Percentiles rank a stretch among this genome's conserved stretches.
phyloP scores from a whole-genome alignment of 2,888 invertebrate genomes.

The Margaritifera margaritifera region DNA sequence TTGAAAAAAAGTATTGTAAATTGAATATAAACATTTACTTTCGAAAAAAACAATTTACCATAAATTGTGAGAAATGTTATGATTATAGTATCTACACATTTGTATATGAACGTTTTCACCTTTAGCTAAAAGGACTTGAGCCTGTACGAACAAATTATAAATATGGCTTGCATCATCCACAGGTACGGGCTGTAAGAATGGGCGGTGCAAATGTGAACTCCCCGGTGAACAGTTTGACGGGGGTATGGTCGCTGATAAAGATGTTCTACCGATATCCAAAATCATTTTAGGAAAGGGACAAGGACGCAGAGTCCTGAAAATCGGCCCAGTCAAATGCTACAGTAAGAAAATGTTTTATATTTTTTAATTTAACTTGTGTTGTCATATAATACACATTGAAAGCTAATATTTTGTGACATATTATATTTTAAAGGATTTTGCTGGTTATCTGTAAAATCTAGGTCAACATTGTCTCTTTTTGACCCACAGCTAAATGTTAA shows the following conservation, averaged over 20 bases:
- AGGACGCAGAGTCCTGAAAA: slow-evolving; percentile 14
- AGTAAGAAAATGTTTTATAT: slow-evolving; percentile 13
- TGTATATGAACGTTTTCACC: too few relatives aligned
- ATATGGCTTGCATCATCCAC: not conserved
- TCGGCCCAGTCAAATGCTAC: slow-evolving; percentile 31
- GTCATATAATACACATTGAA: too few relatives aligned
- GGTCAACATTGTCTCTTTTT: not conserved
- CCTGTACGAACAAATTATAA: too few relatives aligned
- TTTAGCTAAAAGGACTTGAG: too few relatives aligned
- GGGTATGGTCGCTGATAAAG: slow-evolving; percentile 11
- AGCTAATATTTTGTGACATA: not conserved
- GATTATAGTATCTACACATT: too few relatives aligned
- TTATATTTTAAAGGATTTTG: not conserved
- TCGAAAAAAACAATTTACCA: too few relatives aligned
- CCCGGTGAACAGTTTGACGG: slow-evolving; percentile 19
- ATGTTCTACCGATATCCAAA: slow-evolving; percentile 14
- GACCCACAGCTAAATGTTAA: too few relatives aligned
- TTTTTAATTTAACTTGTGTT: not conserved
- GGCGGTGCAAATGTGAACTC: slow-evolving; percentile 26
- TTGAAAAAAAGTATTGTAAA: too few relatives aligned
- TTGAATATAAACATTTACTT: too few relatives aligned
- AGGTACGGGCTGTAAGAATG: slow-evolving; percentile 7
- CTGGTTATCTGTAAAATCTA: not conserved
- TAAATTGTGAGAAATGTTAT: too few relatives aligned
- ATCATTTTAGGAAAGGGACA: slow-evolving; percentile 13